phyloP scores from a whole-genome alignment of 2,888 invertebrate species.

The Tachystola acroxantha region DNA sequence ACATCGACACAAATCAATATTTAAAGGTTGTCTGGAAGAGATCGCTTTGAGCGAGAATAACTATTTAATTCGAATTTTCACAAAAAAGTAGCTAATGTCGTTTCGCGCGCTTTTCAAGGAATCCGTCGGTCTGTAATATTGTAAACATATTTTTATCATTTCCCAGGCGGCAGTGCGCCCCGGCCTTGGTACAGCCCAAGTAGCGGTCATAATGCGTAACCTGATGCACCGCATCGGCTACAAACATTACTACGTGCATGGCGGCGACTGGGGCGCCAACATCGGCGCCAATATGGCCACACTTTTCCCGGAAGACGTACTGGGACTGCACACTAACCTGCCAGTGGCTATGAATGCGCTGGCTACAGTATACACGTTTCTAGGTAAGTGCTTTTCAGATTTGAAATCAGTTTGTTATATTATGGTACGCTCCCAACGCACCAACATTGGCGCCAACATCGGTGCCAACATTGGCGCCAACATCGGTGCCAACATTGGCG shows the following conservation, averaged over 20 bases:
- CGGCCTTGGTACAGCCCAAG: conserved; percentile 78
- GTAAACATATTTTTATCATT: too few relatives aligned
- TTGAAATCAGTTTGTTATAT: background rate
- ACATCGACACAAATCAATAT: too few relatives aligned
- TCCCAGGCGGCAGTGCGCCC: conserved; percentile 69
- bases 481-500: too few relatives aligned
- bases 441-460: too few relatives aligned
- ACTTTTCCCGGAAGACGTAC: conserved; percentile 76
- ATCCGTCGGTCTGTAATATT: too few relatives aligned
- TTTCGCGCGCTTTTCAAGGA: too few relatives aligned
- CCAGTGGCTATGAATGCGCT: conserved; percentile 45
- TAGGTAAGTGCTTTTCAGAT: conserved; percentile 44
- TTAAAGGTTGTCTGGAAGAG: too few relatives aligned
- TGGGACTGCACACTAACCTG: conserved; percentile 80
- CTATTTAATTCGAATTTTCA: too few relatives aligned
- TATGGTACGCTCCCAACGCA: too few relatives aligned
- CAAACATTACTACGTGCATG: conserved; percentile 82
- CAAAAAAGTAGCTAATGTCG: too few relatives aligned
- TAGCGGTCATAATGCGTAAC: conserved; percentile 79
- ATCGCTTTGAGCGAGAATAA: too few relatives aligned
- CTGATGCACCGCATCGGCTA: conserved; percentile 84
- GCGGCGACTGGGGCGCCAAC: conserved; percentile 84
- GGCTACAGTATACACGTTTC: conserved; percentile 39
- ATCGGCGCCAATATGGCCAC: conserved; percentile 79
- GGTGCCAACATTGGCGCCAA: too few relatives aligned